Percentiles rank a stretch among this genome's conserved stretches.
Evolutionary conservation across 1,140 invertebrate species (phyloP).

Genomic region (Andrena cerasifolii): DNA sequence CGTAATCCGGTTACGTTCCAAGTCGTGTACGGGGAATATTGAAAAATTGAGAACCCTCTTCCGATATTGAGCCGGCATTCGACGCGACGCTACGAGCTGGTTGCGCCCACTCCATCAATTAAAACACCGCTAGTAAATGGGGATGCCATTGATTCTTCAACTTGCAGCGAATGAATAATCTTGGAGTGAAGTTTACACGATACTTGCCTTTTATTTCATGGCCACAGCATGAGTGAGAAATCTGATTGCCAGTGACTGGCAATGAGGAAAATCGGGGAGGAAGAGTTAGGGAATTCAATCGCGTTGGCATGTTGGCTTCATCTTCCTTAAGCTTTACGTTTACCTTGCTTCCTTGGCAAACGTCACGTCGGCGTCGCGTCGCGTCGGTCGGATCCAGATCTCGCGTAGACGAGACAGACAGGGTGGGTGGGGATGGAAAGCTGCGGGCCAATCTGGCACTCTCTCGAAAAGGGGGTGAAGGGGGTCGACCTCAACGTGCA

Average conservation of each 20-base stretch:
- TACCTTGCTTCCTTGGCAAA: slow-evolving; percentile 27
- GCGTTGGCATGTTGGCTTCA: slow-evolving; percentile 36
- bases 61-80: slow-evolving; percentile 33
- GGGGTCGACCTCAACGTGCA: slow-evolving; percentile 63
- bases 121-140: slow-evolving; percentile 9
- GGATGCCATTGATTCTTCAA: too few species aligned
- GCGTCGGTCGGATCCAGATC: slow-evolving; percentile 41
- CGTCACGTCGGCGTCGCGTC: too few species aligned
- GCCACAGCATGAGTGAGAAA: too few species aligned
- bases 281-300: slow-evolving; percentile 28
- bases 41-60: slow-evolving; percentile 69
- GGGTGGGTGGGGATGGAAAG: slow-evolving; percentile 38
- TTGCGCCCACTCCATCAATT: neutral
- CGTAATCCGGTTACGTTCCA: slow-evolving; percentile 72
- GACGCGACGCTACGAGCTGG: neutral
- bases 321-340: too few species aligned
- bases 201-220: too few species aligned
- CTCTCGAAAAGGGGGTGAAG: slow-evolving; percentile 54
- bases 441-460: slow-evolving; percentile 63
- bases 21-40: slow-evolving; percentile 72
- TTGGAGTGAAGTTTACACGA: too few species aligned
- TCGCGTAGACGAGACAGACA: slow-evolving; percentile 35
- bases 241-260: too few species aligned
- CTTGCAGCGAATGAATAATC: too few species aligned
- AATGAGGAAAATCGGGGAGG: slow-evolving; percentile 6